Base-by-base conservation (phyloP, 1,140 invertebrate genomes). In the Drosophila mauritiana region DNA sequence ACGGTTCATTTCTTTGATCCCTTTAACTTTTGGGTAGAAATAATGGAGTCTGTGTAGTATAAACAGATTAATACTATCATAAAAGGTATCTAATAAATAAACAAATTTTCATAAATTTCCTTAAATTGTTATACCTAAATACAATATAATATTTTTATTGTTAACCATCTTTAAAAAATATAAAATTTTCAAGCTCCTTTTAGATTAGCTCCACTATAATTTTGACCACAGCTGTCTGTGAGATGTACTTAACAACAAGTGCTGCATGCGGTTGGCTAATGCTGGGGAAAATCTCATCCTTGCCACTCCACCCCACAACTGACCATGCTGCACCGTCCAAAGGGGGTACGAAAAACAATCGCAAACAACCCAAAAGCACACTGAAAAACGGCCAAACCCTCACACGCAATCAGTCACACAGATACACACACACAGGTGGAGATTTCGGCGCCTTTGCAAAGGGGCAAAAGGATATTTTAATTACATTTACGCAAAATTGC, bases 401-500 rank as follows among this genome's bases (percentile, higher is more conserved):
- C 43, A 48, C 36, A 11, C 61, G 59, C 61, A 58, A n/a, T 8
- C 57, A 57, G 17, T 20, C 37, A 58, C 27, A 64, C 31, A 34
- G 20, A 34, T 17, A 27, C 39, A 46, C 48, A 40, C 17, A 17
- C 46, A 64, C 65, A 88, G 80, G 65, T 76, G 62, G 72, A 76
- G 61, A 73, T 82, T 82, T 88, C 58, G 79, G 74, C 70, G 77
- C 81, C 81, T 85, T 80, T 69, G 80, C 78, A 51, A 42, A 39
- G 37, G 42, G 42, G 40, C 67, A 40, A 88, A 86, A 69, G 83
- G 83, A 79, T 86, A 88, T 88, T 86, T 86, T 86, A 86, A 86
- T 86, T 86, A 86, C 82, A 86, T 86, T 88, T 86, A 88, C 83
- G 82, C 82, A 86, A 70, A 79, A 88, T 79, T 88, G 74, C 68